These are phyloP conservation scores for Zingel zingel DNA, from an alignment of 2,113 vertebrate species.

Conservation along the genomic window DNA sequence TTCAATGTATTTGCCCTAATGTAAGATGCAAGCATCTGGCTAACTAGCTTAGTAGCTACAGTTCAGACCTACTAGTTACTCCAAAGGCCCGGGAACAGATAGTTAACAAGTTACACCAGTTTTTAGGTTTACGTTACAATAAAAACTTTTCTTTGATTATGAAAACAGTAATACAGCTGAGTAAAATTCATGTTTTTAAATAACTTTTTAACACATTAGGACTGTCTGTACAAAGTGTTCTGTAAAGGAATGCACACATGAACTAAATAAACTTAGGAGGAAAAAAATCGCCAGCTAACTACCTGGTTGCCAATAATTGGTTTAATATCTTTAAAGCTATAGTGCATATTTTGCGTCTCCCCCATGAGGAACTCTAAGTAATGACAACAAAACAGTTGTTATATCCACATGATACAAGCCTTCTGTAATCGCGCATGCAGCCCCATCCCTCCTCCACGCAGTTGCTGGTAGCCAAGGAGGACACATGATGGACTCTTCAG, in stretches of 20 bases:
- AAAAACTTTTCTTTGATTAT: background rate
- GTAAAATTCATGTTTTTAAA: background rate
- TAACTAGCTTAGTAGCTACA: background rate
- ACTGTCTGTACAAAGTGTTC: background rate
- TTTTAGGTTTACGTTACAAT: background rate
- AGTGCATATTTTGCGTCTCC: too few species aligned
- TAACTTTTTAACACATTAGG: background rate
- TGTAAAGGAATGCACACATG: background rate
- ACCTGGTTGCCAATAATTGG: slow-evolving; percentile 12
- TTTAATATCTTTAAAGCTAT: background rate
- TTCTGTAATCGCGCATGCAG: too few species aligned
- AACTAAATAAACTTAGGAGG: background rate
- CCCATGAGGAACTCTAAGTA: too few species aligned
- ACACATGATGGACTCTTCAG: too few species aligned
- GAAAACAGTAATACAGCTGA: background rate
- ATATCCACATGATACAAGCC: too few species aligned
- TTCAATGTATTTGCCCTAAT: background rate
- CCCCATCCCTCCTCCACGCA: too few species aligned
- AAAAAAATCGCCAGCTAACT: background rate
- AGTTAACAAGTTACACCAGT: background rate
- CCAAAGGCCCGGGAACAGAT: background rate
- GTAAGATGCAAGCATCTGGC: background rate
- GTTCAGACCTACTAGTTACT: background rate
- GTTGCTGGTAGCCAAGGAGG: too few species aligned
- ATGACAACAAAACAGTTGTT: too few species aligned